These are phyloP conservation scores for Eretmochelys imbricata DNA, from an alignment of 2,113 vertebrate species.

Conservation along the genomic window DNA sequence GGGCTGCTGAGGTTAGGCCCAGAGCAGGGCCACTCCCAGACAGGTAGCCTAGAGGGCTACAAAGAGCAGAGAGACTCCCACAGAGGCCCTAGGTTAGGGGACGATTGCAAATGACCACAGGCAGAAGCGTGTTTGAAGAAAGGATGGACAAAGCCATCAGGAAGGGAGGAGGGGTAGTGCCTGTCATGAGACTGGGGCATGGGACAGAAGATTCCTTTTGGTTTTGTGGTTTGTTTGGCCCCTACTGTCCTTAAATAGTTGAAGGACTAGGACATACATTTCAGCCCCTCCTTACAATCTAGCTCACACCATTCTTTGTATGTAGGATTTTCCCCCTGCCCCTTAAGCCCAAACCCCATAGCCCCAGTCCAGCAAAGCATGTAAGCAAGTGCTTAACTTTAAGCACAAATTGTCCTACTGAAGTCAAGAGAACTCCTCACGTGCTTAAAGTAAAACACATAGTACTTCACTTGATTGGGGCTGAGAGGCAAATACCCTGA, in stretches of 20 bases:
- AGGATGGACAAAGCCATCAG: neutral
- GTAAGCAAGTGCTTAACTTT: neutral
- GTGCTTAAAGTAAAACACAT: neutral
- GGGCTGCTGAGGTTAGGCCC: neutral
- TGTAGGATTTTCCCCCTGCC: neutral
- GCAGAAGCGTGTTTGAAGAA: too few species aligned
- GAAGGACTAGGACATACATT: neutral
- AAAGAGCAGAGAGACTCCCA: neutral
- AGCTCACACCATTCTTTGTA: neutral
- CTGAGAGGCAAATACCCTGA: neutral
- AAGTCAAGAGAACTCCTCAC: neutral
- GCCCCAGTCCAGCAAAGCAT: neutral
- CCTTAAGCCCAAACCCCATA: neutral
- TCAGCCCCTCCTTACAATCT: neutral
- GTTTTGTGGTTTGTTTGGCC: too few species aligned
- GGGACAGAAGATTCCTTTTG: too few species aligned
- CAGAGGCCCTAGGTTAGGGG: neutral
- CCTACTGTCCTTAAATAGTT: too few species aligned
- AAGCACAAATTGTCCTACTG: neutral
- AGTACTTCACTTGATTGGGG: neutral
- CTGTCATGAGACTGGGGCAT: too few species aligned
- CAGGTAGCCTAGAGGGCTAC: neutral
- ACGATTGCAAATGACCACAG: neutral
- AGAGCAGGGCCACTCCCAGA: neutral
- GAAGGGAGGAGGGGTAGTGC: neutral